phyloP scores from a whole-genome alignment of 2,113 vertebrate species.

The Lophius piscatorius region DNA sequence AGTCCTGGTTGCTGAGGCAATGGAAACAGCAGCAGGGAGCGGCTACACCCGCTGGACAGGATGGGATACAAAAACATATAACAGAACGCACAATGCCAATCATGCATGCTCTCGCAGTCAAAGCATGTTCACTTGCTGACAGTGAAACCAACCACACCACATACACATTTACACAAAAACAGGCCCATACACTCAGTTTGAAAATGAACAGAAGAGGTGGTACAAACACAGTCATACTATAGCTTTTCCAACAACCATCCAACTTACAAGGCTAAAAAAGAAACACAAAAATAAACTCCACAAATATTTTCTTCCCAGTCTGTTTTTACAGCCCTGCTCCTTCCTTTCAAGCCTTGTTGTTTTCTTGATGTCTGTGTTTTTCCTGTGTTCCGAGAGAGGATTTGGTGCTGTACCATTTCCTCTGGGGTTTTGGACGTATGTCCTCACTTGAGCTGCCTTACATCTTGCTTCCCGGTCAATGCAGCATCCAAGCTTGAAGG shows the following conservation, averaged over 20 bases:
- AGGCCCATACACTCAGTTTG: slow-evolving; percentile 17
- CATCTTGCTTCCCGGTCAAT: not conserved
- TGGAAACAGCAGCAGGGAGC: slow-evolving; percentile 19
- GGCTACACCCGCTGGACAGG: slow-evolving; percentile 18
- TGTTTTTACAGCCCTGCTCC: slow-evolving; percentile 32
- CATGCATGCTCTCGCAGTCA: not conserved
- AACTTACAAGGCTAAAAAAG: slow-evolving; percentile 66
- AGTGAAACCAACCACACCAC: slow-evolving; percentile 27
- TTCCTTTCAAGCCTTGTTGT: slow-evolving; percentile 25
- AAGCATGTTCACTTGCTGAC: slow-evolving; percentile 29
- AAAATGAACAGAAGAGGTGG: slow-evolving; percentile 7
- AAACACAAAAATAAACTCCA: slow-evolving; percentile 76
- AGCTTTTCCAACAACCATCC: slow-evolving; percentile 40
- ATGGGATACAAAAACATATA: slow-evolving; percentile 31
- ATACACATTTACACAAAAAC: slow-evolving; percentile 19
- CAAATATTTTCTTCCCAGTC: slow-evolving; percentile 65
- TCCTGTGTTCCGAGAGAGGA: slow-evolving; percentile 48
- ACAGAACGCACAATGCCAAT: not conserved
- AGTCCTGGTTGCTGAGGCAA: slow-evolving; percentile 43
- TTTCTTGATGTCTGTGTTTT: slow-evolving; percentile 23
- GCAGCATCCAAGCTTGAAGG: slow-evolving; percentile 35
- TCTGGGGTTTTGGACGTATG: slow-evolving; percentile 14
- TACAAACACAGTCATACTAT: slow-evolving; percentile 61
- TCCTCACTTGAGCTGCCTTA: slow-evolving; percentile 45
- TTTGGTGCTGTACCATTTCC: slow-evolving; percentile 34